These are phyloP conservation scores for Heliconius melpomene DNA, from an alignment of 1,140 invertebrate genomes.

Conservation along the genomic window DNA sequence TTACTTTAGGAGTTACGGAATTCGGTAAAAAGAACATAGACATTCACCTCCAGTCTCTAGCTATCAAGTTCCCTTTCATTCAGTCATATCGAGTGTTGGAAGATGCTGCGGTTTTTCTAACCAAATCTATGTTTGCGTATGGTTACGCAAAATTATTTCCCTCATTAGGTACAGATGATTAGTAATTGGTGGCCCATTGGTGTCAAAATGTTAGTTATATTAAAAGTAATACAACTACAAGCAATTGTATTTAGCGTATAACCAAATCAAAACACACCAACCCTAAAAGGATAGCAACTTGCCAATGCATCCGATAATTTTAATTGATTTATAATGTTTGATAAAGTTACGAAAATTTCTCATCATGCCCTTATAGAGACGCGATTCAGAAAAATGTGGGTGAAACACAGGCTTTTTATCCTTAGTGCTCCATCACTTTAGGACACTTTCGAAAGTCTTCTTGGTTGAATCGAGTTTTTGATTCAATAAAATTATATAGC, in stretches of 20 bases:
- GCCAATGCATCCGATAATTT: neutral
- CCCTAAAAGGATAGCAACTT: neutral
- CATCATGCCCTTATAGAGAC: neutral
- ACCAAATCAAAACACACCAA: neutral
- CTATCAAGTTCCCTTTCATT: too few relatives aligned
- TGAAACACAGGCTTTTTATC: constrained; percentile 8
- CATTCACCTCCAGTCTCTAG: too few relatives aligned
- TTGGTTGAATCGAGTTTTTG: neutral
- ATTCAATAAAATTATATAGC: constrained; percentile 6
- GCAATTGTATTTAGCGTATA: neutral
- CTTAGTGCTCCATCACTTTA: constrained; percentile 22
- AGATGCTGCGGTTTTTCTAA: too few relatives aligned
- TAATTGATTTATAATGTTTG: neutral
- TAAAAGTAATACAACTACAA: neutral
- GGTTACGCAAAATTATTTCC: too few relatives aligned
- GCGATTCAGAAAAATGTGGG: constrained; percentile 4
- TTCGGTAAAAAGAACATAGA: too few relatives aligned
- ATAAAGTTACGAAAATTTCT: neutral
- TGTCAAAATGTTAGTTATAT: neutral
- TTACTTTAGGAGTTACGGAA: too few relatives aligned
- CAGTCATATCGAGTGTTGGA: too few relatives aligned
- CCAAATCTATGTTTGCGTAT: too few relatives aligned
- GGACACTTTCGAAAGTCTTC: constrained; percentile 22
- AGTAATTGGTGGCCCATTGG: too few relatives aligned
- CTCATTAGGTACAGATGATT: too few relatives aligned